Percentiles rank a stretch among this genome's conserved stretches.
Conservation (phyloP, 2,888 invertebrate genomes). For the Coleophora deauratella region DNA sequence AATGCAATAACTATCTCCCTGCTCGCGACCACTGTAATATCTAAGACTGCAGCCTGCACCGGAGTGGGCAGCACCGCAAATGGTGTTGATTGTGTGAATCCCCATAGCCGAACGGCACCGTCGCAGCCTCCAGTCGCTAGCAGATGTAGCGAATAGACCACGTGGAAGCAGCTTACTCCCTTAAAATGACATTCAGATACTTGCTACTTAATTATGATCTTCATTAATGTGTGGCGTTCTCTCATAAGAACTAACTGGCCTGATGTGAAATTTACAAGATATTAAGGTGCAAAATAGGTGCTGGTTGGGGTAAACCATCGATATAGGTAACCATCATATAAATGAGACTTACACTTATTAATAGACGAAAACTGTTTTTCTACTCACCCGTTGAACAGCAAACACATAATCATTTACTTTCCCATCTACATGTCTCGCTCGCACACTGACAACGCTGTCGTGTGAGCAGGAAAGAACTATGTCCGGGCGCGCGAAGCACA, state of each 20-base stretch:
- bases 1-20: constrained; percentile 65
- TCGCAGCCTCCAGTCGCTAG: constrained; percentile 73
- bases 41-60: constrained; percentile 48
- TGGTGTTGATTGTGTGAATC: constrained; percentile 41
- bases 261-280: no score
- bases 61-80: constrained; percentile 28
- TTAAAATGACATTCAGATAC: constrained; percentile 25
- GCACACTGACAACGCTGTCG: constrained; percentile 64
- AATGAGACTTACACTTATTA: no score
- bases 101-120: constrained; percentile 73
- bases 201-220: no score
- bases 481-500: constrained; percentile 58
- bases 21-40: constrained; percentile 65
- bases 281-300: no score
- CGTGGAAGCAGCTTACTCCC: constrained; percentile 75
- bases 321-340: no score
- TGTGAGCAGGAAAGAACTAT: constrained; percentile 72
- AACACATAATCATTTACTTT: constrained; percentile 69
- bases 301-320: no score
- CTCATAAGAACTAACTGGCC: no score
- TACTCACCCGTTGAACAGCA: constrained; percentile 65
- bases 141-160: constrained; percentile 56
- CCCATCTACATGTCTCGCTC: constrained; percentile 61
- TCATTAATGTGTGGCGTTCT: no score
- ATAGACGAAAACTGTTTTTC: no score